These are phyloP conservation scores for Lonchura striata DNA, from an alignment of 2,113 vertebrate species.

Conservation along the genomic window DNA sequence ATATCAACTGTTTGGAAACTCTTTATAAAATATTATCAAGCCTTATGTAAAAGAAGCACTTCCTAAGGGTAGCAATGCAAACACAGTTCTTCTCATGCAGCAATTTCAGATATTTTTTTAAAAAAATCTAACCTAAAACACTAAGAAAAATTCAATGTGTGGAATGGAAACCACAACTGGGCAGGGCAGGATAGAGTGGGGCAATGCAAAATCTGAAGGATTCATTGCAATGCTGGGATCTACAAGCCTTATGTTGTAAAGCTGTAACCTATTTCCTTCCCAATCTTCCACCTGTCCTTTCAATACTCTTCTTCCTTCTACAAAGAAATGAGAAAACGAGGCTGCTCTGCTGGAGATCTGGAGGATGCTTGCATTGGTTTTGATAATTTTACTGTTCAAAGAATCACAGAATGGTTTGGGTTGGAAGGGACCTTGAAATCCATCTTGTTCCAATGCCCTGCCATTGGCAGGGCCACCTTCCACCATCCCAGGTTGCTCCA, in stretches of 20 bases:
- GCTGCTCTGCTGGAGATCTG: not conserved
- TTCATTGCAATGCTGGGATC: fast-evolving
- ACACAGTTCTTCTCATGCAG: not conserved
- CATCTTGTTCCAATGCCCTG: fast-evolving
- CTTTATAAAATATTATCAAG: not conserved
- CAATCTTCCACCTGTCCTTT: not conserved
- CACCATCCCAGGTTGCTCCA: fast-evolving
- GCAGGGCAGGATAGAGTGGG: not conserved
- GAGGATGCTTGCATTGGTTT: not conserved
- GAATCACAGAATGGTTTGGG: not conserved
- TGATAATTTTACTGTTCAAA: not conserved
- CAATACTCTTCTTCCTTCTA: not conserved
- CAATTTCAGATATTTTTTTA: not conserved
- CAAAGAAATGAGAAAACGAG: not conserved
- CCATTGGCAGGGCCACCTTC: not conserved
- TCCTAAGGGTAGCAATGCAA: not conserved
- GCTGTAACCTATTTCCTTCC: not conserved
- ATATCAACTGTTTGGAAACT: not conserved
- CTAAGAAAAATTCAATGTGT: not conserved
- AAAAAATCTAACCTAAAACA: not conserved
- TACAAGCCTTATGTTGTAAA: not conserved
- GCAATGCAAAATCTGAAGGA: not conserved
- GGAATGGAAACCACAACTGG: not conserved
- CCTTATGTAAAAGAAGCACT: not conserved
- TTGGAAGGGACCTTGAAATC: not conserved